A percentile compares a stretch with the other conserved stretches of the same genome.
Evolutionary conservation across 2,888 invertebrate genomes (phyloP).

Genomic region (Eupithecia tripunctaria): DNA sequence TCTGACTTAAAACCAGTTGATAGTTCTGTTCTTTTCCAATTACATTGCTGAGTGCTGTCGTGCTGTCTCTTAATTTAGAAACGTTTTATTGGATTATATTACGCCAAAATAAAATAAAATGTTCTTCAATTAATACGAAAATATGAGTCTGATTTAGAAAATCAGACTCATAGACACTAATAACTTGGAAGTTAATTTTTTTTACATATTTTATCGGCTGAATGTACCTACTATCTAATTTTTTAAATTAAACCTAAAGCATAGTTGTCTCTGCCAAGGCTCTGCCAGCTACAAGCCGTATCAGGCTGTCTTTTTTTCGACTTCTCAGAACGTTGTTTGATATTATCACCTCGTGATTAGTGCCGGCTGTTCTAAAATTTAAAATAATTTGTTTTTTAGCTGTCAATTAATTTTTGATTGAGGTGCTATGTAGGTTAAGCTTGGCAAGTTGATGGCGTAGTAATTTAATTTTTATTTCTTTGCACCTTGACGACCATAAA

Average conservation of each 20-base stretch:
- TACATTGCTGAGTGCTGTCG: too few species aligned
- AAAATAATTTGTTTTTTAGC: conserved; percentile 13
- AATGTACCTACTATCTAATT: not conserved
- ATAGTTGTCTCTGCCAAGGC: too few species aligned
- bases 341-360: conserved; percentile 5
- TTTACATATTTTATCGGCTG: not conserved
- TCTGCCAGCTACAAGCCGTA: not conserved
- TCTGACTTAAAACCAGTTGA: not conserved
- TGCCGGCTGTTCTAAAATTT: conserved; percentile 6
- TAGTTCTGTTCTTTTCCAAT: not conserved
- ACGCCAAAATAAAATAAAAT: too few species aligned
- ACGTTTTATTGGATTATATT: not conserved
- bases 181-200: too few species aligned
- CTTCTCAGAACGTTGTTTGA: conserved; percentile 11
- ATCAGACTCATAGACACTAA: too few species aligned
- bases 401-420: conserved; percentile 17
- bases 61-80: not conserved
- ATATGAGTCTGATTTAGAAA: too few species aligned
- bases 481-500: not conserved
- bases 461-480: not conserved
- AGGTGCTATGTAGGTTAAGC: not conserved
- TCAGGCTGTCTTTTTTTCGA: not conserved
- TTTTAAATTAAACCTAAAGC: too few species aligned
- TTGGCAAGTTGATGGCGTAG: not conserved
- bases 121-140: too few species aligned